Percentiles rank a stretch among this genome's conserved stretches.
These are phyloP conservation scores for Mythimna lalbum DNA, from an alignment of 2,888 invertebrate species.

Conservation along the genomic window DNA sequence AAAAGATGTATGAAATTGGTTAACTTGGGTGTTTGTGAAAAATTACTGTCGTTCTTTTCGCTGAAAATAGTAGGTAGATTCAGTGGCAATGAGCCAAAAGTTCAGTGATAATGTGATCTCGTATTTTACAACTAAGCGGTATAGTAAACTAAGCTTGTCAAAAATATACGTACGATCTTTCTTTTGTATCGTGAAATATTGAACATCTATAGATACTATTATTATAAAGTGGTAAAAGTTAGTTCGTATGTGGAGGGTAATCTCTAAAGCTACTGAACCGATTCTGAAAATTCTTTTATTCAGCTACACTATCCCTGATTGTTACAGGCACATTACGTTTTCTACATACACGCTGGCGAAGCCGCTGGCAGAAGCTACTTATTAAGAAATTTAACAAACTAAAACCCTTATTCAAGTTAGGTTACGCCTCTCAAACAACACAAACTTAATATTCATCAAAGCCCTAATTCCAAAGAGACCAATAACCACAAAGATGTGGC, in stretches of 20 bases:
- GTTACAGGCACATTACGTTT: too few species aligned
- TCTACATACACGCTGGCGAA: too few species aligned
- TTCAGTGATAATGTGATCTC: not conserved
- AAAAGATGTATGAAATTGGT: conserved; percentile 14
- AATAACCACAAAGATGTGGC: not conserved
- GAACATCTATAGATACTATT: too few species aligned
- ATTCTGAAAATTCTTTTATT: too few species aligned
- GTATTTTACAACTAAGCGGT: not conserved
- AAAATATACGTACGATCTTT: too few species aligned
- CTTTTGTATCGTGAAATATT: too few species aligned
- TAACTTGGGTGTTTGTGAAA: not conserved
- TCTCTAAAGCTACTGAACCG: too few species aligned
- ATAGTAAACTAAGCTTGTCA: too few species aligned
- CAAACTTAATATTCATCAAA: conserved; percentile 20
- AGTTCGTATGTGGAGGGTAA: too few species aligned
- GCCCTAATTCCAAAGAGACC: not conserved
- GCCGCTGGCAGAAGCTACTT: too few species aligned
- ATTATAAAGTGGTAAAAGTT: too few species aligned
- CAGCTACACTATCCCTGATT: too few species aligned
- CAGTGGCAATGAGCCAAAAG: conserved; percentile 5
- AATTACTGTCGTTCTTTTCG: not conserved
- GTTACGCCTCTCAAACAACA: not conserved
- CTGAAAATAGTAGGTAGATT: not conserved
- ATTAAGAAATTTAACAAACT: not conserved
- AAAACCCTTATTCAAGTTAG: not conserved